A percentile compares a stretch with the other conserved stretches of the same genome.
These are phyloP conservation scores for Stictocephala bisonia DNA, from an alignment of 2,888 invertebrate species.

Conservation along the genomic window DNA sequence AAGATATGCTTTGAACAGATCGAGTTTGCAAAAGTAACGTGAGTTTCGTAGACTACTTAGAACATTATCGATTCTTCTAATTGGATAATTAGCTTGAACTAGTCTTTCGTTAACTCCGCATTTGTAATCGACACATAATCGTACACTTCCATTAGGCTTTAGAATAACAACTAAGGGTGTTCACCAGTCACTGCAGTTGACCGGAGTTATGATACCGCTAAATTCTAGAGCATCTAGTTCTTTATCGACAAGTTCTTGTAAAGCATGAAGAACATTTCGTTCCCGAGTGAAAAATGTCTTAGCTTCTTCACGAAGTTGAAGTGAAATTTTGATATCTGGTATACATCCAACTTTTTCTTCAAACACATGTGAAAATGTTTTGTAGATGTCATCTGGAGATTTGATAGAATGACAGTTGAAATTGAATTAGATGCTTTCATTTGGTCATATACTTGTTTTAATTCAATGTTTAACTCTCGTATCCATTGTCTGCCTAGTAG, in stretches of 20 bases:
- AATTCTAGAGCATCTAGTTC: not conserved
- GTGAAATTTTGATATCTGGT: too few species aligned
- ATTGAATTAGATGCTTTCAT: too few species aligned
- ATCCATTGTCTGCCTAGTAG: too few species aligned
- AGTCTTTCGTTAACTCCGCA: not conserved
- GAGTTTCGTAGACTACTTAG: slow-evolving; percentile 38
- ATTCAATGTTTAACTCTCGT: too few species aligned
- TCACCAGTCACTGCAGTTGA: slow-evolving; percentile 6
- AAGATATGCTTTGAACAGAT: slow-evolving; percentile 44
- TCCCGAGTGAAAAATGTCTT: too few species aligned
- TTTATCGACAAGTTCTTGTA: not conserved
- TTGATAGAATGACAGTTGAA: too few species aligned
- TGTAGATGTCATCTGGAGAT: too few species aligned
- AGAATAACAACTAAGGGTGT: slow-evolving; percentile 2
- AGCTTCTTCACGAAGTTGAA: too few species aligned
- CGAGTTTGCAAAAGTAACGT: slow-evolving; percentile 35
- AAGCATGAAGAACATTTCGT: too few species aligned
- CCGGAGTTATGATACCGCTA: not conserved
- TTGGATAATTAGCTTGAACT: slow-evolving; percentile 14
- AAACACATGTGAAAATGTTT: too few species aligned
- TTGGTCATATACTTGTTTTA: too few species aligned
- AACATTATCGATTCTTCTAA: slow-evolving; percentile 23
- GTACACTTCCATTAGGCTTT: not conserved
- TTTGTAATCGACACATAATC: slow-evolving; percentile 15
- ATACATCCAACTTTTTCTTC: too few species aligned